Conservation (phyloP, 2,113 vertebrate species). For the Percina caprodes region DNA sequence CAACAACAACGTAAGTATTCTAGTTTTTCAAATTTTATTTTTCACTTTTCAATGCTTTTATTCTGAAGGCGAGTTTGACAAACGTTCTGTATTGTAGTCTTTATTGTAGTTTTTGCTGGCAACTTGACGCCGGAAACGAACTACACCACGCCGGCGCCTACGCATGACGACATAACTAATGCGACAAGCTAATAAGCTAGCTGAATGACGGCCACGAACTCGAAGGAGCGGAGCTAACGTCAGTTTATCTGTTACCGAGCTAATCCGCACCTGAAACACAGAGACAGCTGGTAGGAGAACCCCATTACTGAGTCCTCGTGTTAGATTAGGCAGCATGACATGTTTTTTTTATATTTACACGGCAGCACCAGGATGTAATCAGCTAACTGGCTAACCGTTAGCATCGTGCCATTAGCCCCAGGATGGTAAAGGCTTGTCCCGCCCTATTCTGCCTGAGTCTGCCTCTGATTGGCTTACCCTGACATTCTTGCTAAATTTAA, state of each 20-base stretch:
- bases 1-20: too few relatives aligned
- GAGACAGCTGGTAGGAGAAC: slow-evolving; percentile 55
- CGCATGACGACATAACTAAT: slow-evolving; percentile 22
- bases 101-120: neutral
- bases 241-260: neutral
- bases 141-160: neutral
- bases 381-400: slow-evolving; percentile 33
- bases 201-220: slow-evolving; percentile 4
- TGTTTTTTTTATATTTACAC: neutral
- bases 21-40: too few relatives aligned
- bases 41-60: neutral
- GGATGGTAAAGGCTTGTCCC: too few relatives aligned
- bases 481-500: too few relatives aligned
- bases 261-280: neutral
- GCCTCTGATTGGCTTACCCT: too few relatives aligned
- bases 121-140: neutral
- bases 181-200: slow-evolving; percentile 43
- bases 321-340: accelerated
- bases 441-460: too few relatives aligned
- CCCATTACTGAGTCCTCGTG: accelerated
- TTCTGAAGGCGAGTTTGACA: neutral
- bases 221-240: slow-evolving; percentile 32
- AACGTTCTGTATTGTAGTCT: neutral
- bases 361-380: neutral
- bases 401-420: neutral